phyloP scores from a whole-genome alignment of 2,797 vertebrate genomes.

The Pteronotus mesoamericanus region DNA sequence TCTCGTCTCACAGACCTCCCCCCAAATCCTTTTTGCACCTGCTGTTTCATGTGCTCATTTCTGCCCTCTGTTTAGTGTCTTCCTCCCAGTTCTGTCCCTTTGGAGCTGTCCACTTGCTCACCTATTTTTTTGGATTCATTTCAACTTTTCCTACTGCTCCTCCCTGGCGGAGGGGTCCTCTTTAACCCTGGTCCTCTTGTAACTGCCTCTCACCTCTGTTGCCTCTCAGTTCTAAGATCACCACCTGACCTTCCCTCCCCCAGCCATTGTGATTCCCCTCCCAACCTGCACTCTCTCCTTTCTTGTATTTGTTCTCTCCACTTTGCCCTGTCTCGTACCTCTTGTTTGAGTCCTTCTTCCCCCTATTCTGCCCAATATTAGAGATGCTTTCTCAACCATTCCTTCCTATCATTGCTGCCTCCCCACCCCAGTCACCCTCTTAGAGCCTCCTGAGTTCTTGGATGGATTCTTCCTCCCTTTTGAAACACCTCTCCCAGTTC shows the following conservation, averaged over 20 bases:
- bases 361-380: neutral
- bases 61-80: neutral
- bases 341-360: neutral
- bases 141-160: neutral
- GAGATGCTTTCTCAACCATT: neutral
- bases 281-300: neutral
- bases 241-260: neutral
- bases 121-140: neutral
- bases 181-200: neutral
- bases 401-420: neutral
- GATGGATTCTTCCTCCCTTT: neutral
- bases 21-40: neutral
- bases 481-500: neutral
- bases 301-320: neutral
- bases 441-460: neutral
- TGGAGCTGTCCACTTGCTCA: constrained; percentile 60
- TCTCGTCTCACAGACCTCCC: neutral
- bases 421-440: neutral
- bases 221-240: neutral
- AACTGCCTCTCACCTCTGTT: neutral
- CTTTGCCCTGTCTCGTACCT: neutral
- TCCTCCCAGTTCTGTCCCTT: neutral
- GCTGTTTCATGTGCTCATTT: neutral
- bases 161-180: neutral
- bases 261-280: neutral